A percentile compares a stretch with the other conserved stretches of the same genome.
These are phyloP conservation scores for Mormyrops boulengeri DNA, from an alignment of 2,797 vertebrate species.

Conservation along the genomic window DNA sequence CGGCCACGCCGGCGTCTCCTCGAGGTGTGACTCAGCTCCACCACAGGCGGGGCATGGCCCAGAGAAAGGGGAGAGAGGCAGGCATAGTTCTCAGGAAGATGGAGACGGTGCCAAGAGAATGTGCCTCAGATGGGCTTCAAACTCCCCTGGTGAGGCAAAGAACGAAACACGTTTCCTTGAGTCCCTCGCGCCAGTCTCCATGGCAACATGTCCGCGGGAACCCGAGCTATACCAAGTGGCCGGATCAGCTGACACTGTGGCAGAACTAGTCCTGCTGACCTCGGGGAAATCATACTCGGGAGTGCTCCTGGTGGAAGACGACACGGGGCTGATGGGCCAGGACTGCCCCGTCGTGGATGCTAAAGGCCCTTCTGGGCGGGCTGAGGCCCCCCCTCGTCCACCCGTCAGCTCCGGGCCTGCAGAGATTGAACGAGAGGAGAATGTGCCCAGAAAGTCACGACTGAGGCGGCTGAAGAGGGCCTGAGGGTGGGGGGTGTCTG, in stretches of 20 bases:
- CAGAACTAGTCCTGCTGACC: conserved; percentile 68
- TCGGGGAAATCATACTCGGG: conserved; percentile 59
- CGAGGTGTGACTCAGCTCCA: conserved; percentile 57
- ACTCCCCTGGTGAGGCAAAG: conserved; percentile 29
- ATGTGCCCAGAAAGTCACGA: conserved; percentile 65
- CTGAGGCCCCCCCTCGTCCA: conserved; percentile 45
- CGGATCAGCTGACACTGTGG: conserved; percentile 53
- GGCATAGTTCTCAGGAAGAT: conserved; percentile 50
- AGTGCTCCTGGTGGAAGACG: conserved; percentile 59
- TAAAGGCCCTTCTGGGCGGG: conserved; percentile 61
- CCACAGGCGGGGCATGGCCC: neutral
- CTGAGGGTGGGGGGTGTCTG: conserved; percentile 30
- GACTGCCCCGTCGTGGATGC: conserved; percentile 58
- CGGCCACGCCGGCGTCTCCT: conserved; percentile 33
- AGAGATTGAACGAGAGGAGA: conserved; percentile 51
- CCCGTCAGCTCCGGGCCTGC: conserved; percentile 58
- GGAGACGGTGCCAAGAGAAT: conserved; percentile 51
- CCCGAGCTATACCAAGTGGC: conserved; percentile 37
- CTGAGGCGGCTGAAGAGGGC: conserved; percentile 63
- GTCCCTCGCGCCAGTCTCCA: conserved; percentile 44
- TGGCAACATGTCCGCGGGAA: conserved; percentile 46
- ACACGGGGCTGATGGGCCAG: conserved; percentile 62
- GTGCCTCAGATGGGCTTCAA: conserved; percentile 56
- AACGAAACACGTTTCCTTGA: conserved; percentile 38
- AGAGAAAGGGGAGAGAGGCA: conserved; percentile 31